Base-by-base conservation (phyloP, 1,140 invertebrate genomes). In the Anastatus disparis region DNA sequence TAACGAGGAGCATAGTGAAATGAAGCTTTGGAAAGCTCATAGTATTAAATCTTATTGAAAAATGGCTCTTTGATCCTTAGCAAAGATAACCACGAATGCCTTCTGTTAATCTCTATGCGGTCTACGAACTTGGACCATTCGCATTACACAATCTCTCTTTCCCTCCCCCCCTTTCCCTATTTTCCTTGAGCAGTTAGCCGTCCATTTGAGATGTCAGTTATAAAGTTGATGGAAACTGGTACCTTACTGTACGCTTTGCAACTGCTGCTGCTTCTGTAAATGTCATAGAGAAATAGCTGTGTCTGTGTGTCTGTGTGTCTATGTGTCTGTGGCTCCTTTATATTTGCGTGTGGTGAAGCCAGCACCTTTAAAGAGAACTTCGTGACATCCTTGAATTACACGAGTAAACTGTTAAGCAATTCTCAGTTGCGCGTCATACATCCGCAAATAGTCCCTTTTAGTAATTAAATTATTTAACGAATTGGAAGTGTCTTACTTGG, bases 51-150 rank as follows among this genome's bases (percentile, higher is more conserved):
- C 42, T 70, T 26, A 17, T 29, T 64, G 61, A 64, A 70, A 70
- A 70, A 70, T 63, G 61, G 26, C 22, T 48, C 40, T 70, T 70
- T 70, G 56, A 69, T 61, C 64, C 46, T 38, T 38, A 48, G 48
- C n/a, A n/a, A n/a, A 67, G 65, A 74, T 74, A 75, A 70, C 74
- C 72, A 56, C 38, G 40, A 53, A 53, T 44, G 42, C 48, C 17
- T 68, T 31, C 20, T 52, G 61, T 74, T 72, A 76, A 50, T 74
- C 65, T 69, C 40, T n/a, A 1, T 53, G 70, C 62, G 70, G 62
- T 71, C 12, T 24, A 31, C n/a, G 40, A 71, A 71, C 69, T 75
- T 74, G 20, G 27, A 35, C 46, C 44, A 67, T 17, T 17, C 42
- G 26, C 17, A 35, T n/a, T n/a, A n/a, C n/a, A n/a, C n/a, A n/a